phyloP scores from a whole-genome alignment of 2,113 vertebrate genomes.

The Rhadina sibilatrix region DNA sequence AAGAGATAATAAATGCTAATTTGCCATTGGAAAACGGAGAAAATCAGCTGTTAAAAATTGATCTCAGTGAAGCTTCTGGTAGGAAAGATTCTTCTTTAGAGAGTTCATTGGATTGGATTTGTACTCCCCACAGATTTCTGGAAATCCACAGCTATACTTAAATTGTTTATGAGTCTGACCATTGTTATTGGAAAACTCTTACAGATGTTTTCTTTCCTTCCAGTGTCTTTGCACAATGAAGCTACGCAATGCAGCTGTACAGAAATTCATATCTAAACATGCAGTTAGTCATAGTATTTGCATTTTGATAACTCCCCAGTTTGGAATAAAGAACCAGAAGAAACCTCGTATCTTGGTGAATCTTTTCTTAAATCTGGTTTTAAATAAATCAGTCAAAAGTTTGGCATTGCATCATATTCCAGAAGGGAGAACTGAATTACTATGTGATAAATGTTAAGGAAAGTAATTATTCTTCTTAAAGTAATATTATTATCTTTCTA shows the following conservation, averaged over 20 bases:
- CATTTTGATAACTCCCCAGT: slow-evolving; percentile 72
- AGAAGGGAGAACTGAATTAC: slow-evolving; percentile 43
- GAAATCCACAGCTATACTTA: background rate
- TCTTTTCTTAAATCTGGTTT: slow-evolving; percentile 36
- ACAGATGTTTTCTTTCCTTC: background rate
- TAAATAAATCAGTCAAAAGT: slow-evolving; percentile 47
- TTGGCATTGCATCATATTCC: slow-evolving; percentile 20
- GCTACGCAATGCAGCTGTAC: background rate
- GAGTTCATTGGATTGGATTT: background rate
- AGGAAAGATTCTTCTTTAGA: background rate
- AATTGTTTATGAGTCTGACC: background rate
- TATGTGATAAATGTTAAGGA: slow-evolving; percentile 56
- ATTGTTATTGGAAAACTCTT: background rate
- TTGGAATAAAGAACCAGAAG: slow-evolving; percentile 55
- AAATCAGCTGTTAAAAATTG: background rate
- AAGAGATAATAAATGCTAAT: background rate
- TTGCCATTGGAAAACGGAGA: background rate
- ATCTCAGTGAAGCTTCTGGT: background rate
- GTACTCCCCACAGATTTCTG: background rate
- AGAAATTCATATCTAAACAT: slow-evolving; percentile 44
- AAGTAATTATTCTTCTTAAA: slow-evolving; percentile 63
- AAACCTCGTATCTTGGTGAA: slow-evolving; percentile 43
- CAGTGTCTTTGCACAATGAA: background rate
- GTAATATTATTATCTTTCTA: slow-evolving; percentile 46
- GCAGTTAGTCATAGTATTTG: slow-evolving; percentile 68